These are phyloP conservation scores for Stylophora pistillata DNA, from an alignment of 64 coral and sea anemone genomes.

Conservation along the genomic window DNA sequence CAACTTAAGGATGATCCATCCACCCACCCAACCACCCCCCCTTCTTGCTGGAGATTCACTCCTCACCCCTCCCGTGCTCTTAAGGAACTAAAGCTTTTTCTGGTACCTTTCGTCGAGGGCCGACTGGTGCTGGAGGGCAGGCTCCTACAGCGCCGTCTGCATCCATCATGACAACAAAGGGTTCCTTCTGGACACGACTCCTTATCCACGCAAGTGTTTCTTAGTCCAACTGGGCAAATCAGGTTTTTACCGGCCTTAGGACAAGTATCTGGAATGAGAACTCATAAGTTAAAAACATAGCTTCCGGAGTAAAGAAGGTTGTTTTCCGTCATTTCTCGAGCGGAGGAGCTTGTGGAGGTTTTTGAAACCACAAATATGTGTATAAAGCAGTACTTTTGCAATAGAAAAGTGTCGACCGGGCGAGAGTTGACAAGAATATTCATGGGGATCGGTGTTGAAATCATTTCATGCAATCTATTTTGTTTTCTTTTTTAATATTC, in stretches of 20 bases:
- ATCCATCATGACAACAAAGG: slow-evolving; percentile 53
- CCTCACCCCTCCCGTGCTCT: neutral
- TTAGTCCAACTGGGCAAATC: slow-evolving; percentile 26
- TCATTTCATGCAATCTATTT: too few species aligned
- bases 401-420: too few species aligned
- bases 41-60: too few species aligned
- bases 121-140: neutral
- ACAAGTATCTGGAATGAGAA: slow-evolving; percentile 3
- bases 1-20: too few species aligned
- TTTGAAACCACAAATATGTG: too few species aligned
- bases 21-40: too few species aligned
- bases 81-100: neutral
- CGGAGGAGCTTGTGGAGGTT: too few species aligned
- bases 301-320: neutral
- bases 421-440: too few species aligned
- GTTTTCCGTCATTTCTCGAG: too few species aligned
- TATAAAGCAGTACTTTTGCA: too few species aligned
- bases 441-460: too few species aligned
- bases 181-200: slow-evolving; percentile 15
- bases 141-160: slow-evolving; percentile 38
- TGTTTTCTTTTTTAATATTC: too few species aligned
- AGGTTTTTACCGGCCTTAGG: neutral
- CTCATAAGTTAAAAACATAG: neutral
- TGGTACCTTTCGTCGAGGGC: neutral
- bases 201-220: slow-evolving; percentile 36